Base-by-base conservation (phyloP, 2,888 invertebrate genomes). In the Ctena decussata region DNA sequence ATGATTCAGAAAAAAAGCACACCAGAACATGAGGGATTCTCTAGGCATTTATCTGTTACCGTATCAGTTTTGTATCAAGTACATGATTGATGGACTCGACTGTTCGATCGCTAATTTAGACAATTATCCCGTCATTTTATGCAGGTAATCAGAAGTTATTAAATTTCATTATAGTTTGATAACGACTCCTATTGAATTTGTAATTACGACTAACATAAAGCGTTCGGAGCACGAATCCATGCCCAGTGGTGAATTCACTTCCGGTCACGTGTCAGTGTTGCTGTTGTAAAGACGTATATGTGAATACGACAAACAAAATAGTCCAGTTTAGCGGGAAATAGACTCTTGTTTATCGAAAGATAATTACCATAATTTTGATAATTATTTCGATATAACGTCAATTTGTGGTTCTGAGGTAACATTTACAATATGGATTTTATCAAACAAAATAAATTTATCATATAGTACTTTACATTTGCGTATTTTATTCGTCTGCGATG, bases 131-230 rank as follows among this genome's bases (percentile, higher is more conserved):
- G 21, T 18, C 65, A 65, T 32, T 65, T 65, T 65, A 65, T 65
- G 65, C 65, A 65, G 65, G 65, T 65, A 65, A 65, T 65, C 65
- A 65, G 21, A 32, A 12, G 65, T 35, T 65, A 65, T 65, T 65
- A 65, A 65, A 65, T 65, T 65, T 65, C 65, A 65, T 65, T 65
- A 65, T 35, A 65, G 65, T 65, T 65, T 65, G 65, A 65, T 65
- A 65, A 65, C 65, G 35, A 65, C 65, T 65, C 65, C 12, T 65
- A 65, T 65, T 65, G 35, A 65, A 65, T 65, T 32, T 35, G 35
- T 65, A 65, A 65, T 65, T 35, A 65, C 65, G 21, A 21, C 65
- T 65, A 65, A 65, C 65, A 65, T 65, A 65, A 65, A 65, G 65
- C 65, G 32, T 65, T 65, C 65, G 1, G 65, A 65, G 65, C 35